These are phyloP conservation scores for Scaptodrosophila latifasciaeformis DNA, from an alignment of 2,888 invertebrate species.

Conservation along the genomic window DNA sequence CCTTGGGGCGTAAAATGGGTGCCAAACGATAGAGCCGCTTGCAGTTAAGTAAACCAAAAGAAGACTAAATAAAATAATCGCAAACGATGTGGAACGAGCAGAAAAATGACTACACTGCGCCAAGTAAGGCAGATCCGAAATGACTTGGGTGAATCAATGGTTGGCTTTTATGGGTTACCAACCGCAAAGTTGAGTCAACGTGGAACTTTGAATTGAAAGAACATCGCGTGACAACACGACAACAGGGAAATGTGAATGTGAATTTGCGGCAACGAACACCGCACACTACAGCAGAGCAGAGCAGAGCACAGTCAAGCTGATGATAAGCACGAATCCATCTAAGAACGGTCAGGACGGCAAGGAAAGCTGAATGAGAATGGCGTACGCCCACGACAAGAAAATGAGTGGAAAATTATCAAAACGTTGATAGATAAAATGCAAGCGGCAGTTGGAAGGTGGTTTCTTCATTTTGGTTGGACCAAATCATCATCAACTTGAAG, in stretches of 20 bases:
- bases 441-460: not conserved
- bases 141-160: too few relatives aligned
- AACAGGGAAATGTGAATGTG: constrained; percentile 3
- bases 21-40: constrained; percentile 10
- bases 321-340: constrained; percentile 52
- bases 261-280: constrained; percentile 20
- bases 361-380: constrained; percentile 20
- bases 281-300: too few relatives aligned
- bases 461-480: too few relatives aligned
- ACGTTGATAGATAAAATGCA: constrained; percentile 52
- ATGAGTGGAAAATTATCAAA: constrained; percentile 64
- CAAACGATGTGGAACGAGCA: not conserved
- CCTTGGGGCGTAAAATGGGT: constrained; percentile 47
- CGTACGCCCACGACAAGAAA: constrained; percentile 25
- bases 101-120: constrained; percentile 25
- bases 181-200: not conserved
- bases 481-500: constrained; percentile 11
- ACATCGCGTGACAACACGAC: constrained; percentile 66
- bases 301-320: too few relatives aligned
- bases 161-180: too few relatives aligned
- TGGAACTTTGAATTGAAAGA: not conserved
- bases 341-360: constrained; percentile 11
- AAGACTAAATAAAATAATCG: constrained; percentile 14
- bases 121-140: too few relatives aligned
- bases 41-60: constrained; percentile 18